Base-by-base conservation (phyloP, 2,797 vertebrate species). In the Peromyscus eremicus region DNA sequence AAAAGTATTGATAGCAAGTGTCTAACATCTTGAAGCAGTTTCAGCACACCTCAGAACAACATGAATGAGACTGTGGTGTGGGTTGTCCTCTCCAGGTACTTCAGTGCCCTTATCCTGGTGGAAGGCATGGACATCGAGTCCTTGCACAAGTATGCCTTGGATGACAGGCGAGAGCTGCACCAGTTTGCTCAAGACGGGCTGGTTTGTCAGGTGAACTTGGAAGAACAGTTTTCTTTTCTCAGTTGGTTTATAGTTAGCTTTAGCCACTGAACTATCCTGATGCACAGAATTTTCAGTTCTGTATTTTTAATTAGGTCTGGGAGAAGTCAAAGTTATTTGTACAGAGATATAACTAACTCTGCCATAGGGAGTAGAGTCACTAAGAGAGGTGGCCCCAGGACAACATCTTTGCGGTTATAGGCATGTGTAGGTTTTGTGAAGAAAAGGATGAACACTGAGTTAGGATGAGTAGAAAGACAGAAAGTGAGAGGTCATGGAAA, bases 111-210 rank as follows among this genome's bases (percentile, higher is more conserved):
- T 68, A 99, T 99, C 98, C 98, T 99, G 89, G 99, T 99, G 62
- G 99, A 99, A 93, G 99, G 99, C 96, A 99, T 99, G 99, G 99
- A 99, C 97, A 99, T 99, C 2, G 99, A 99, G 95, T 99, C 99
- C 92, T 98, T 99, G 62, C 99, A 99, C 75, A 99, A 99, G 92
- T 99, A 99, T 97, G 99, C 99, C 77, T 97, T 99, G 97, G 99
- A 99, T 94, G 99, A 99, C 95, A 98, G 99, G 79, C 99, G 99
- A 0, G 99, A 99, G n/a, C 99, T 99, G 96, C 99, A 99, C 97
- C 99, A 99, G 94, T 99, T 99, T 97, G 99, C 98, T 88, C 98
- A 97, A 68, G 98, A 98, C 7, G 98, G 98, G 1, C 99, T 98
- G 0, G 94, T 99, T 96, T 99, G 99, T 95, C 99, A 99, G 99